Conservation (phyloP, 2,113 vertebrate genomes). For the Prochilodus magdalenae region DNA sequence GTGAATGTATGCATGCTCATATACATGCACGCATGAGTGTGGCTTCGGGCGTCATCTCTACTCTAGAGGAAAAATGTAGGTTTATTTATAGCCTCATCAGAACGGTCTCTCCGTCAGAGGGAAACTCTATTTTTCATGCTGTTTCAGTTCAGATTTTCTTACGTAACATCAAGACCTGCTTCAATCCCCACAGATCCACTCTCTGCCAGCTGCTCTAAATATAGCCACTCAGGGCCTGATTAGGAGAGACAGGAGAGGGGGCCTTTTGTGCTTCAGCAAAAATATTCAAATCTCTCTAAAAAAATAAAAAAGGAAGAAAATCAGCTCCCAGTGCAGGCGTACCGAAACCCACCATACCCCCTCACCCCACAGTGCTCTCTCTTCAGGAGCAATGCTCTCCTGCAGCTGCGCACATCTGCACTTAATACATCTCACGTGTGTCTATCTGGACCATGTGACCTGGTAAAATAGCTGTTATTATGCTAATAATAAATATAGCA, state of each 20-base stretch:
- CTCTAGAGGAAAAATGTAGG: neutral
- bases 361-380: no score
- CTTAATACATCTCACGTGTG: no score
- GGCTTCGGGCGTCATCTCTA: neutral
- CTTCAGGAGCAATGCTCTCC: no score
- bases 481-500: no score
- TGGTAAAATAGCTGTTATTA: no score
- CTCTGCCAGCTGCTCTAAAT: constrained; percentile 72
- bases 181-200: constrained; percentile 65
- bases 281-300: constrained; percentile 54
- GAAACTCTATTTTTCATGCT: constrained; percentile 20
- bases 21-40: neutral
- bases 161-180: constrained; percentile 70
- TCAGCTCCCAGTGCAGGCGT: neutral
- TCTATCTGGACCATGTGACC: no score
- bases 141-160: constrained; percentile 65
- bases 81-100: neutral
- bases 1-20: neutral
- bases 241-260: constrained; percentile 57
- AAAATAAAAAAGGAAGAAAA: neutral
- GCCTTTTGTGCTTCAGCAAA: constrained; percentile 48
- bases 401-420: no score
- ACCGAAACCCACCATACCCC: no score
- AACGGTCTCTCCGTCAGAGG: neutral
- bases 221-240: constrained; percentile 57